phyloP scores from a whole-genome alignment of 2,888 invertebrate species.

The Ochropleura plecta region DNA sequence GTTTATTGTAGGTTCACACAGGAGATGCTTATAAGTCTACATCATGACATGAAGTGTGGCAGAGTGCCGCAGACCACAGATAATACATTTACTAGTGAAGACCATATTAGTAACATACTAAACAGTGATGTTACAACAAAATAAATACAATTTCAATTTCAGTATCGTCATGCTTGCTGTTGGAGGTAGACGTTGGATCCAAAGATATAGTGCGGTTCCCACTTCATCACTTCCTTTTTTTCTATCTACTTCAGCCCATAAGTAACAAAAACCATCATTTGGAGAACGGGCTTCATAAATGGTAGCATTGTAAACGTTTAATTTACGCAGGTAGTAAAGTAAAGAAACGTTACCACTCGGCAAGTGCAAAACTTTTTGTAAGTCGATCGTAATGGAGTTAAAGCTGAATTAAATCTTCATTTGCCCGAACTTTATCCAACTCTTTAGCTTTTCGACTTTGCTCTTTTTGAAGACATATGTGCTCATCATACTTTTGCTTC shows the following conservation, averaged over 20 bases:
- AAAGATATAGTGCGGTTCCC: conserved; percentile 5
- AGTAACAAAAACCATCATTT: too few relatives aligned
- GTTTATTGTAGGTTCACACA: too few relatives aligned
- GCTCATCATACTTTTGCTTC: not conserved
- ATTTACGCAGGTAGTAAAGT: conserved; percentile 1
- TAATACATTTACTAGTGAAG: too few relatives aligned
- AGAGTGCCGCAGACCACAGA: too few relatives aligned
- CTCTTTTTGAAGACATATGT: too few relatives aligned
- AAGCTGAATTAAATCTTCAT: conserved; percentile 2
- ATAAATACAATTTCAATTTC: conserved; percentile 1
- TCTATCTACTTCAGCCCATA: not conserved
- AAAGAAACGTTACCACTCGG: not conserved
- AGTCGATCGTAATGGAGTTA: not conserved
- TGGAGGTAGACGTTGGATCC: not conserved
- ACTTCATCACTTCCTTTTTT: conserved; percentile 1
- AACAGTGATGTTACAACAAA: too few relatives aligned
- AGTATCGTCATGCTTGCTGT: not conserved
- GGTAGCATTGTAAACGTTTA: not conserved
- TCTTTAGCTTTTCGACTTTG: not conserved
- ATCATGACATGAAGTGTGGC: too few relatives aligned
- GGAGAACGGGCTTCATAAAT: too few relatives aligned
- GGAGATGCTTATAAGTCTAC: too few relatives aligned
- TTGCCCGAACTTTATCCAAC: not conserved
- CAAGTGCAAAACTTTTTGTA: not conserved
- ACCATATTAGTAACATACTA: too few relatives aligned